Percentiles rank a stretch among this genome's conserved stretches.
These are phyloP conservation scores for Callipepla squamata DNA, from an alignment of 2,113 vertebrate genomes.

Conservation along the genomic window DNA sequence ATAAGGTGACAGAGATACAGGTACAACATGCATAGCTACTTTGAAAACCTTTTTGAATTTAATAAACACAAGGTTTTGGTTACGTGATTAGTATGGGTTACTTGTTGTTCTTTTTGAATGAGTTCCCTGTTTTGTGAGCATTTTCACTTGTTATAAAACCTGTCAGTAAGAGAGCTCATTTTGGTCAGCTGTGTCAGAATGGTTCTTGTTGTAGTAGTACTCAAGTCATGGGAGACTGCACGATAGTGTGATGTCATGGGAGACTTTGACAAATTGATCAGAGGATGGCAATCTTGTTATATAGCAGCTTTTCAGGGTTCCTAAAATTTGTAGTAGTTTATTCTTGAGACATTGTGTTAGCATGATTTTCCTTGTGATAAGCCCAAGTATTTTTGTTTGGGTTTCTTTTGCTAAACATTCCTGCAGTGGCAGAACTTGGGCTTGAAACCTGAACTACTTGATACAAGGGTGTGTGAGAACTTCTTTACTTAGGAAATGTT, in stretches of 20 bases:
- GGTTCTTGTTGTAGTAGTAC: not conserved
- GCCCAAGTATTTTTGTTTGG: not conserved
- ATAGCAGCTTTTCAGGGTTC: not conserved
- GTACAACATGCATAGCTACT: not conserved
- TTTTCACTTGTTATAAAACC: not conserved
- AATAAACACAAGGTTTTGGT: not conserved
- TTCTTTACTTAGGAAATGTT: not conserved
- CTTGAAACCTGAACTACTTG: not conserved
- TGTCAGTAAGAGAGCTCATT: not conserved
- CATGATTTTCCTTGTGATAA: not conserved
- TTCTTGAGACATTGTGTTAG: not conserved
- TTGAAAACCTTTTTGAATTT: not conserved
- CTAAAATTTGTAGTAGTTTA: not conserved
- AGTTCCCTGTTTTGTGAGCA: not conserved
- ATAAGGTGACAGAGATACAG: not conserved
- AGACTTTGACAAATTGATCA: not conserved
- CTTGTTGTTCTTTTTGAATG: not conserved
- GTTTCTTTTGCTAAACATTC: not conserved
- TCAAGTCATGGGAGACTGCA: rapidly evolving
- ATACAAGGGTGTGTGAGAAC: not conserved
- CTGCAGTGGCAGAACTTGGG: not conserved
- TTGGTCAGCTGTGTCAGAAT: not conserved
- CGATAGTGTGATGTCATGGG: not conserved
- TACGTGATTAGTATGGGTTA: not conserved
- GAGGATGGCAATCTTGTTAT: not conserved